Conservation (phyloP, 2,797 vertebrate genomes). For the Centropyge bicolor region DNA sequence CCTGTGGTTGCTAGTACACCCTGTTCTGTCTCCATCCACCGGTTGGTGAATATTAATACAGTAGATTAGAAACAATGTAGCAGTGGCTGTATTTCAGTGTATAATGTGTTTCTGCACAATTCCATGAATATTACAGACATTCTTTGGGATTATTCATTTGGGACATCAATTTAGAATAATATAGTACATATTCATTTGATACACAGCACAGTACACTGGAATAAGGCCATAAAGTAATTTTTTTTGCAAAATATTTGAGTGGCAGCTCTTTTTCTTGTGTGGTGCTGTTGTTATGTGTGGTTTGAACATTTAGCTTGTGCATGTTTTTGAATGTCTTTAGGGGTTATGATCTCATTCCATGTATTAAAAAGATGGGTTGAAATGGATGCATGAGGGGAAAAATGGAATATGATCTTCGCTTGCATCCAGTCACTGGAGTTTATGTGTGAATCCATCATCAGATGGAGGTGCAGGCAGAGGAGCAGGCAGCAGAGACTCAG, state of each 20-base stretch:
- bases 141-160: background rate
- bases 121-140: slow-evolving; percentile 26
- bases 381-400: background rate
- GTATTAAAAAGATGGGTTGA: background rate
- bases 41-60: slow-evolving; percentile 25
- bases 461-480: slow-evolving; percentile 94
- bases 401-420: background rate
- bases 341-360: background rate
- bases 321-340: background rate
- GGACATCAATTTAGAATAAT: background rate
- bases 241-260: background rate
- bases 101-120: background rate
- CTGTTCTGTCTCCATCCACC: slow-evolving; percentile 22
- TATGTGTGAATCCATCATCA: slow-evolving; percentile 67
- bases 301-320: background rate
- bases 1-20: slow-evolving; percentile 71
- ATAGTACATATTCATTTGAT: background rate
- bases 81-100: background rate
- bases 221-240: background rate
- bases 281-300: background rate
- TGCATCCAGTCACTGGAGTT: slow-evolving; percentile 1
- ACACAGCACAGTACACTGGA: background rate
- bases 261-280: background rate
- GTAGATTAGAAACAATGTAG: slow-evolving; percentile 5
- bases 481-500: slow-evolving; percentile 91